Evolutionary conservation across 2,797 vertebrate species (phyloP).

Genomic region (Champsocephalus gunnari): DNA sequence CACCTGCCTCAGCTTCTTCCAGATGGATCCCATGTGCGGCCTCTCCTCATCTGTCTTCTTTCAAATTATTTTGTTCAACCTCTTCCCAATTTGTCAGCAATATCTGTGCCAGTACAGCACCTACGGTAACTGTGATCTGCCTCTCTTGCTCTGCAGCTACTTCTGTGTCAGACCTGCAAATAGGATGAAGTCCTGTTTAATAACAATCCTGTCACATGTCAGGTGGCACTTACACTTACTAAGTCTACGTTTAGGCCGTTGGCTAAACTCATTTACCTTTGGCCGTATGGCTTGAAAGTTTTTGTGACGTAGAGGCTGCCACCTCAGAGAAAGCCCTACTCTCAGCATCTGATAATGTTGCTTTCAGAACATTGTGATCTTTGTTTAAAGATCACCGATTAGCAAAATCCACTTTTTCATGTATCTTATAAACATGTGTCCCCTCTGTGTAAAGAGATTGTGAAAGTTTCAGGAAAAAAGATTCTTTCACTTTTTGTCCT

Average conservation of each 20-base stretch:
- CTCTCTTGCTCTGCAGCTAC: slow-evolving; percentile 41
- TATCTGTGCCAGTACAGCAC: background rate
- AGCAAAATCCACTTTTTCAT: too few species aligned
- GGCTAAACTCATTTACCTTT: slow-evolving; percentile 48
- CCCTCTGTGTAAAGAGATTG: too few species aligned
- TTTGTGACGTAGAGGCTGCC: background rate
- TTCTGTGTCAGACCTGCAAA: slow-evolving; percentile 63
- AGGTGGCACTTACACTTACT: slow-evolving; percentile 26
- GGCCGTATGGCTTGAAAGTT: slow-evolving; percentile 1
- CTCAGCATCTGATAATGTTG: slow-evolving; percentile 4
- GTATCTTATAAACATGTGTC: too few species aligned
- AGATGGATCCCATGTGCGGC: slow-evolving; percentile 57
- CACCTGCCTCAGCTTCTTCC: slow-evolving; percentile 69
- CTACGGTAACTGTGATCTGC: slow-evolving; percentile 11
- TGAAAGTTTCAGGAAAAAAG: too few species aligned
- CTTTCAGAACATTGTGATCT: slow-evolving; percentile 5
- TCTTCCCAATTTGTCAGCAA: background rate
- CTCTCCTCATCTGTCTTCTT: slow-evolving; percentile 32
- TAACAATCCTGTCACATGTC: slow-evolving; percentile 57
- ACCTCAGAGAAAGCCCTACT: slow-evolving; percentile 28
- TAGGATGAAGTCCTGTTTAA: slow-evolving; percentile 69
- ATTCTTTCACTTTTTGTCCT: too few species aligned
- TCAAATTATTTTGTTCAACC: background rate
- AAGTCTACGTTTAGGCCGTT: background rate
- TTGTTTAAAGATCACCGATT: too few species aligned